Base-by-base conservation (phyloP, 2,797 vertebrate genomes). In the Carapus acus region DNA sequence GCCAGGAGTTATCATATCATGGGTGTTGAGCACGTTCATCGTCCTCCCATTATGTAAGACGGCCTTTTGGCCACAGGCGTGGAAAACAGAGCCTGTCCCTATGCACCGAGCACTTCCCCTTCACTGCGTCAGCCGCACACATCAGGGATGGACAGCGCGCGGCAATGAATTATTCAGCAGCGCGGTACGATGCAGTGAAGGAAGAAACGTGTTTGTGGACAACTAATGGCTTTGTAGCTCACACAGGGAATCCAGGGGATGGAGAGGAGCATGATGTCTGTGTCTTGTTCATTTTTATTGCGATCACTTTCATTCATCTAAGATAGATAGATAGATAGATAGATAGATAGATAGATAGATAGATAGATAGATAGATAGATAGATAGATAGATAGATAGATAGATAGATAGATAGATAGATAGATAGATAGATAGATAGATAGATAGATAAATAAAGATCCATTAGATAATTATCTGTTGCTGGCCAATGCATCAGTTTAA, bases 121-220 rank as follows among this genome's bases (percentile, higher is more conserved):
- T 80, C 83, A 79, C 68, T 82, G 75, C 51, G 16, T 80, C 67
- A 70, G 77, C 76, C 67, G 65, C 48, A 57, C 69, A 81, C 73
- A 83, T 78, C 73, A 71, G 59, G 41, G 73, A 76, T 75, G 67
- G 66, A 77, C 73, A 79, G 65, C 73, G 77, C 81, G 76, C 73
- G 74, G 73, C 57, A 65, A 54, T 84, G 59, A 82, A 86, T 83
- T 81, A 85, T 83, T 83, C 78, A 83, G 56, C 64, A 65, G 63
- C 40, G 77, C 52, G 75, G 71, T 75, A 74, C 56, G 70, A 52
- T 36, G 58, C 52, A 58, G 65, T 50, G 31, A 42, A 38, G 27
- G 49, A 60, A 58, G 21, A 45, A 57, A 36, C 14, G 48, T 31
- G 43, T 16, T 37, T 23, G 18, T 49, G 64, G 45, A 23, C 65